phyloP scores from a whole-genome alignment of 2,797 vertebrate species.

The Caiman crocodilus region DNA sequence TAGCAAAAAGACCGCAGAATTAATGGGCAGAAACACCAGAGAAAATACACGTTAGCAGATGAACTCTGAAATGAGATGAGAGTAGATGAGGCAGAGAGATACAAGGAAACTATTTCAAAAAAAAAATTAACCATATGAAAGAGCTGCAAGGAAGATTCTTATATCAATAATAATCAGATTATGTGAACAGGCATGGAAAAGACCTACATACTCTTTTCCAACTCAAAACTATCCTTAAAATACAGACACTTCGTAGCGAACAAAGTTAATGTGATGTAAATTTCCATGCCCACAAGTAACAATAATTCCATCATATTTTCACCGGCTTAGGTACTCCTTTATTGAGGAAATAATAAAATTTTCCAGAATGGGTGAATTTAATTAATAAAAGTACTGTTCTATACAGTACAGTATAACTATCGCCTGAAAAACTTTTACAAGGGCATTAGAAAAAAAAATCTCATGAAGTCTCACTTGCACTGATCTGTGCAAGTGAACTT shows the following conservation, averaged over 20 bases:
- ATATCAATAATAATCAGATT: accelerated
- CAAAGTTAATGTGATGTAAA: background rate
- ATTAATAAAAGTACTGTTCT: constrained; percentile 2
- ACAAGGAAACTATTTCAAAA: background rate
- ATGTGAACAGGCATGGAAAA: background rate
- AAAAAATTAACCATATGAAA: accelerated
- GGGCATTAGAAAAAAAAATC: background rate
- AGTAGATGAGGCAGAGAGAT: background rate
- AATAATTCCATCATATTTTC: background rate
- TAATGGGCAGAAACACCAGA: background rate
- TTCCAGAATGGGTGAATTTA: constrained; percentile 35
- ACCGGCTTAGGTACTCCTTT: background rate
- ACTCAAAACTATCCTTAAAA: background rate
- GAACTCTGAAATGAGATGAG: background rate
- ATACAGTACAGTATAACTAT: background rate
- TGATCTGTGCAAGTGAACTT: background rate
- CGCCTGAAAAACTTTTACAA: background rate
- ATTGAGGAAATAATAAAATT: constrained; percentile 22
- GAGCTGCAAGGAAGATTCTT: background rate
- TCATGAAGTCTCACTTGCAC: background rate
- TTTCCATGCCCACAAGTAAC: background rate
- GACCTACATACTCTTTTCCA: background rate
- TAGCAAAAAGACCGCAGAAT: background rate
- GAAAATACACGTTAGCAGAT: background rate
- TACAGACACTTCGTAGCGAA: background rate